Evolutionary conservation across 2,797 vertebrate genomes (phyloP), one percentile per base, ranked within the genome.

Genomic region (Pseudopleuronectes americanus): DNA sequence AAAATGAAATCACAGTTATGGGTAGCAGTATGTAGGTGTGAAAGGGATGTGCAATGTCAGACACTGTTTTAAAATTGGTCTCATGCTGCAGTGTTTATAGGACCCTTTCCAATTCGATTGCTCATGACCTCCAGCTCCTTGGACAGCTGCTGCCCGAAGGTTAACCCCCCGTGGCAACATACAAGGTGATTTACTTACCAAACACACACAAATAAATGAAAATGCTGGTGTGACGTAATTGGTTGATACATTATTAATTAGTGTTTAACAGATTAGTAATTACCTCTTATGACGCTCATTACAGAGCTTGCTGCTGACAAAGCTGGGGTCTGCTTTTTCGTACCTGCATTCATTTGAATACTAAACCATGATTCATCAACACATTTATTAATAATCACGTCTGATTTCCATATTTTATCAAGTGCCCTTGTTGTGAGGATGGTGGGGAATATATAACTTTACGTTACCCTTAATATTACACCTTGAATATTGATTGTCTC

Each of bases 301-400:
- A 13, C 13, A 49, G 8, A 49, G 21, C 26, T 47, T 28, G 26
- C 38, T 6, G 14, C 33, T 58, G 8, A 36, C 5, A 70, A 67
- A 69, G n/a, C 53, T n/a, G 4, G 1, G 2, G 1, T 62, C 22
- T 51, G 12, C 26, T 53, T 14, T 52, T 69, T 57, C 6, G 41
- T 33, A 67, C 36, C 43, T 61, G 62, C 66, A 67, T 57, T 71
- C 12, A 70, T 83, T 83, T 75, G 23, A 79, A 81, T 63, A 53
- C 1, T 45, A 58, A 72, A 64, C 4, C 8, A 58, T 4, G 2
- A 62, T 68, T 65, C 24, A 65, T 64, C 17, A 57, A 17, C 26
- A 54, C 28, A 67, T 63, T 74, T 63, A 71, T 78, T 75, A 70
- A 64, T 57, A 72, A 55, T 76, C 59, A 70, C 24, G 5, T 67